Evolutionary conservation across 2,888 invertebrate species (phyloP).

Genomic region (Lingula anatina): DNA sequence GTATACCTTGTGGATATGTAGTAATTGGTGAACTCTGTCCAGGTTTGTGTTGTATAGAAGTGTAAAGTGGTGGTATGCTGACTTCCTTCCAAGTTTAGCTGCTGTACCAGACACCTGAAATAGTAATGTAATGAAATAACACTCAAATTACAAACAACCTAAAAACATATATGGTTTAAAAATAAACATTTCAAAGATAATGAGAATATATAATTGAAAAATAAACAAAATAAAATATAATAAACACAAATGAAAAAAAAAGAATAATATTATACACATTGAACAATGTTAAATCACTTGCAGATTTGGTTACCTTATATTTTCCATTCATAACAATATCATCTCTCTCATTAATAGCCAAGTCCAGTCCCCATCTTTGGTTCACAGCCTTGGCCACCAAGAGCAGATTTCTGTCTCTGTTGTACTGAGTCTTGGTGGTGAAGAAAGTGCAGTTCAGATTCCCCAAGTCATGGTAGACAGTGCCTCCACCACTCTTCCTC

Average conservation of each 20-base stretch:
- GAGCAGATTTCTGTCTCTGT: conserved; percentile 81
- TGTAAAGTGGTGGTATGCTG: conserved; percentile 97
- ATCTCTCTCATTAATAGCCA: conserved; percentile 74
- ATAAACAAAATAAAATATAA: neutral
- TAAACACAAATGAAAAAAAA: neutral
- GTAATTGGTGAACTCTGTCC: conserved; percentile 15
- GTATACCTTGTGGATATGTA: conserved; percentile 13
- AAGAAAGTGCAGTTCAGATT: conserved; percentile 73
- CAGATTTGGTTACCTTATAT: conserved; percentile 47
- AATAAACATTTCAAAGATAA: neutral
- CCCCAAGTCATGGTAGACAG: conserved; percentile 92
- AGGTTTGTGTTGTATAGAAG: conserved; percentile 72
- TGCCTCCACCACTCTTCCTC: conserved; percentile 90
- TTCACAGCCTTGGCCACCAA: conserved; percentile 78
- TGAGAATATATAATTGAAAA: neutral
- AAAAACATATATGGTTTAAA: neutral
- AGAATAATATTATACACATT: no score
- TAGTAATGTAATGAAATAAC: neutral
- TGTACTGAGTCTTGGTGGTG: conserved; percentile 74
- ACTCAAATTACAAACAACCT: neutral
- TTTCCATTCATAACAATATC: conserved; percentile 74
- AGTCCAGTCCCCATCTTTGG: conserved; percentile 73
- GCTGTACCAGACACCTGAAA: conserved; percentile 89
- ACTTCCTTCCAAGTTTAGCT: conserved; percentile 78
- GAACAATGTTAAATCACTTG: neutral